Evolutionary conservation across 2,113 vertebrate genomes (phyloP), one percentile per base, ranked within the genome.

Genomic region (Ploceus nigricollis): DNA sequence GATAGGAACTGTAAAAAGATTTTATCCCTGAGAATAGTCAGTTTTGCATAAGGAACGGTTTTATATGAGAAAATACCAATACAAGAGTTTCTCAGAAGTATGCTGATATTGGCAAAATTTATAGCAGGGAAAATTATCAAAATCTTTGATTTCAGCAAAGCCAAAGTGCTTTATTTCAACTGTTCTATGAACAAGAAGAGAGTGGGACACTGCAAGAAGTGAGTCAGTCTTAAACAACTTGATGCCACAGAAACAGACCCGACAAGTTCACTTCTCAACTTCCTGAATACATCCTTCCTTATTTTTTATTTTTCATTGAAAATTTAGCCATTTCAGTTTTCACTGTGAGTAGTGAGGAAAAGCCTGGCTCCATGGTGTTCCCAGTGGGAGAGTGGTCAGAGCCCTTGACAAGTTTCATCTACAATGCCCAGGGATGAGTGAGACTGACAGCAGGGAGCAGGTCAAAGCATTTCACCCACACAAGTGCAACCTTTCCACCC

Each of bases 1-100:
- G 56, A 60, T 12, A 95, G 81, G 84, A 93, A 80, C 66, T 61
- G 50, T 85, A 95, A 96, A 94, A 93, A 94, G 70, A 94, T 87
- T 89, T 93, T 96, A 96, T 89, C 91, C 47, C 54, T 40, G 47
- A 72, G 53, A 85, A 76, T 13, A 82, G 61, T 51, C 2, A 0
- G 31, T 45, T 93, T 72, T 94, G 60, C 78, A 72, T 45, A 77
- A 90, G 89, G 58, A 96, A 88, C 57, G 33, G 87, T 80, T 96
- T 96, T 85, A 85, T 72, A 70, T 63, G 50, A 82, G 64, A 96
- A 91, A 96, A 90, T 58, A 72, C 72, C 3, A 3, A 79, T 11
- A 66, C n/a, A 76, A 65, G 30, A 90, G 89, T 50, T 91, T 65
- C 54, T 65, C 35, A 90, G 70, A 90, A 82, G 63, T 65, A 76